Percentiles rank a stretch among this genome's conserved stretches.
These are phyloP conservation scores for Cactoblastis cactorum DNA, from an alignment of 2,888 invertebrate species.

Conservation along the genomic window DNA sequence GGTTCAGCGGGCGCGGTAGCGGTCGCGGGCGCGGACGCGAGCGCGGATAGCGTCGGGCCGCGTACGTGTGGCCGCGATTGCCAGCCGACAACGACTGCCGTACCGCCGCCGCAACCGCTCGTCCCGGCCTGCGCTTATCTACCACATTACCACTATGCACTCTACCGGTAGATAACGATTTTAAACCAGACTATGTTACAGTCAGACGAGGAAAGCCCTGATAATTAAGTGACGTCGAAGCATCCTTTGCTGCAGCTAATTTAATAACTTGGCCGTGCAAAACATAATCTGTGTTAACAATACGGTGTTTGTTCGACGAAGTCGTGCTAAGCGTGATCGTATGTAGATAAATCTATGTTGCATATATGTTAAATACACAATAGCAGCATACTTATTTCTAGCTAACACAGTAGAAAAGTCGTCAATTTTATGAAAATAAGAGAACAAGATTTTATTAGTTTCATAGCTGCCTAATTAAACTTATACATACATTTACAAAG, in stretches of 20 bases:
- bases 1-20: constrained; percentile 16
- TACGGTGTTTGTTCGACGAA: neutral
- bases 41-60: constrained; percentile 49
- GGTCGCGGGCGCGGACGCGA: constrained; percentile 46
- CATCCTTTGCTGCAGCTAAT: constrained; percentile 4
- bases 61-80: constrained; percentile 69
- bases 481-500: no score
- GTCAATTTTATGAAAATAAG: no score
- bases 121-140: constrained; percentile 65
- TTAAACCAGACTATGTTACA: constrained; percentile 32
- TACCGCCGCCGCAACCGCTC: constrained; percentile 38
- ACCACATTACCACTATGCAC: constrained; percentile 56
- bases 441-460: no score
- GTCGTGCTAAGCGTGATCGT: neutral
- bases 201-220: constrained; percentile 14
- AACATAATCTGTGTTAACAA: neutral
- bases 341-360: neutral
- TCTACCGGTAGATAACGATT: constrained; percentile 56
- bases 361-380: no score
- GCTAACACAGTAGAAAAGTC: no score
- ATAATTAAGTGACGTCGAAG: constrained; percentile 11
- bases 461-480: no score
- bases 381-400: no score
- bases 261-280: neutral
- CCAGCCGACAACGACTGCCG: constrained; percentile 66